Base-by-base conservation (phyloP, 2,113 vertebrate species). In the Mus pahari region DNA sequence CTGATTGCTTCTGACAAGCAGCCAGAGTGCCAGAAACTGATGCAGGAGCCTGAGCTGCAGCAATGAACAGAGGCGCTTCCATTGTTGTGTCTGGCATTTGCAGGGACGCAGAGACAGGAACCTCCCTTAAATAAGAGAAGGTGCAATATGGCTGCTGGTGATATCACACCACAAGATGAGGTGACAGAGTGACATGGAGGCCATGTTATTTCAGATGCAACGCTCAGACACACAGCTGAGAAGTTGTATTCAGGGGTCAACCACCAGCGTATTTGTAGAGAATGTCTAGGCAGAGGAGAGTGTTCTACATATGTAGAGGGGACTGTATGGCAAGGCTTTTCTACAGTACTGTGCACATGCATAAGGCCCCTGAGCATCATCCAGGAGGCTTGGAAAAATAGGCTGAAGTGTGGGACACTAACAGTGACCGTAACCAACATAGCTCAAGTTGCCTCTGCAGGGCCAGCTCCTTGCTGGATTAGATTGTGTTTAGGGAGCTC, bases 331-430 rank as follows among this genome's bases (percentile, higher is more conserved):
- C 3, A 28, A 22, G 16, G 39, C 24, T 13, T 68, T 31, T 12
- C 19, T 33, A 2, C 24, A 1, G 16, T 2, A 19, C 22, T 71
- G 31, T 3, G 2, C 0, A 0, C 55, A 53, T 90, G 86, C 3
- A 1, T 7, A 12, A 45, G 22, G 22, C 6, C 33, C 17, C 11
- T 31, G 60, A 5, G 20, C 2, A 13, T 1, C 11, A 14, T 33
- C 31, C 22, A 24, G 58, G 42, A 42, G 2, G 45, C 19, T 22
- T 7, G 75, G 14, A 5, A 13, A 1, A n/a, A 22, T 0, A 3
- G 53, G 24, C 12, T 36, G 16, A 36, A 82, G 4, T n/a, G 4
- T 36, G 7, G 17, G 4, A 5, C 10, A 42, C 31, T 48, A 3
- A 4, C 55, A 60, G 4, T 2, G 33, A n/a, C 14, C 66, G 9